Base-by-base conservation (phyloP, 2,888 invertebrate genomes). In the Nipponacmea schrenckii region DNA sequence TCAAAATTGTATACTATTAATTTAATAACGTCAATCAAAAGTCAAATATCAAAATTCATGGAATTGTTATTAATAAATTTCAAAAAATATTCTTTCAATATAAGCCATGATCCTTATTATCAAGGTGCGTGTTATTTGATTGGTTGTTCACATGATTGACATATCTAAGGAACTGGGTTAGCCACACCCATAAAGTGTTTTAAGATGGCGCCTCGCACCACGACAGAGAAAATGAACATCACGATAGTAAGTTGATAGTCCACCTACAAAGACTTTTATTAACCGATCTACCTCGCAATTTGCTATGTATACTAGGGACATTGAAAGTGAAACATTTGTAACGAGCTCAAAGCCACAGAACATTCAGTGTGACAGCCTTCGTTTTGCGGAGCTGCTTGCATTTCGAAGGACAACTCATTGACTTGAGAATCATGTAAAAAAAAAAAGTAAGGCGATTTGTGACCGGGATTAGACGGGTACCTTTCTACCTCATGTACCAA, bases 101-200 rank as follows among this genome's bases (percentile, higher is more conserved):
- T 39, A 8, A 39, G 39, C 8, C 39, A 39, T 39, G 39, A 8
- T 2, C 8, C 24, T 1, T 10, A 14, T 12, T 2, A 56, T 20
- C 56, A 56, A 56, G 24, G 56, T 56, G 56, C 24, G 20, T 4
- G 56, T 56, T 56, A 62, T 78, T 64, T 77, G 77, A 80, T 80
- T 80, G 80, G 80, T 70, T 73, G 50, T 74, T 74, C 20, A 39
- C 14, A 46, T 80, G 78, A 80, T 76, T 80, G 80, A 74, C 80
- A 75, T 67, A 71, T 46, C 70, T 74, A 50, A 68, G 69, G 75
- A 78, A 77, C 70, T 77, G 71, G 78, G 78, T 78, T 80, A 77
- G 73, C 75, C 78, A 48, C 78, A 72, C 80, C 78, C 73, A 63
- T 64, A 68, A 71, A 69, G 73, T 77, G 76, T 75, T 73, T 72